Percentiles rank a stretch among this genome's conserved stretches.
phyloP scores from a whole-genome alignment of 2,113 vertebrate genomes.

The Vireo altiloquus region DNA sequence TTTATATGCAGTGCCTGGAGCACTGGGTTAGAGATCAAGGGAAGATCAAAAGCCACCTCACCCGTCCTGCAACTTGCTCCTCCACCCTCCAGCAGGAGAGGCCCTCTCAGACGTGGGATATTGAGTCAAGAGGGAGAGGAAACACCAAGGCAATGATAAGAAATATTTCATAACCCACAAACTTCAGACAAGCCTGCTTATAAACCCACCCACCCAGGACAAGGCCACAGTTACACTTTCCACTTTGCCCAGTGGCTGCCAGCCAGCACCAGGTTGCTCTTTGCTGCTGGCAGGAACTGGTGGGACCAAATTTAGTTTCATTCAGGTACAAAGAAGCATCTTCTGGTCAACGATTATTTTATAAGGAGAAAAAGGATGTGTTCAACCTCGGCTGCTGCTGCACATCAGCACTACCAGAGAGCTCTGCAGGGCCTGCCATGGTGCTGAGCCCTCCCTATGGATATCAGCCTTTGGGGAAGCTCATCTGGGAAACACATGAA shows the following conservation, averaged over 20 bases:
- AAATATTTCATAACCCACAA: background rate
- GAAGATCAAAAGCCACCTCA: slow-evolving; percentile 18
- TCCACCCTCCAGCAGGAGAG: slow-evolving; percentile 17
- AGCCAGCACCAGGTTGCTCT: background rate
- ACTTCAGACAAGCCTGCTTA: background rate
- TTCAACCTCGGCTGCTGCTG: background rate
- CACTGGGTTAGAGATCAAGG: slow-evolving; percentile 47
- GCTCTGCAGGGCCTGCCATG: background rate
- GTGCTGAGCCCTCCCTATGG: background rate
- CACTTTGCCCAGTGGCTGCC: background rate
- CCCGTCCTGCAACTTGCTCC: background rate
- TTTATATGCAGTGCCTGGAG: slow-evolving; percentile 1
- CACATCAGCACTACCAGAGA: background rate
- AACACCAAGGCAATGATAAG: background rate
- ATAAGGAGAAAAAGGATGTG: background rate
- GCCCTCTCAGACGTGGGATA: background rate
- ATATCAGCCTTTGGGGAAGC: background rate
- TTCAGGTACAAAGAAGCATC: background rate
- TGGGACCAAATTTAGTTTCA: background rate
- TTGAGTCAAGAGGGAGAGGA: background rate
- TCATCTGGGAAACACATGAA: background rate
- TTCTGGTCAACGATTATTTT: background rate
- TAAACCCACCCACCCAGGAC: background rate
- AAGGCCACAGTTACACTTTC: background rate
- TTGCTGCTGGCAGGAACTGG: background rate